Conservation (phyloP, 2,113 vertebrate genomes). For the Phaetusa simplex region DNA sequence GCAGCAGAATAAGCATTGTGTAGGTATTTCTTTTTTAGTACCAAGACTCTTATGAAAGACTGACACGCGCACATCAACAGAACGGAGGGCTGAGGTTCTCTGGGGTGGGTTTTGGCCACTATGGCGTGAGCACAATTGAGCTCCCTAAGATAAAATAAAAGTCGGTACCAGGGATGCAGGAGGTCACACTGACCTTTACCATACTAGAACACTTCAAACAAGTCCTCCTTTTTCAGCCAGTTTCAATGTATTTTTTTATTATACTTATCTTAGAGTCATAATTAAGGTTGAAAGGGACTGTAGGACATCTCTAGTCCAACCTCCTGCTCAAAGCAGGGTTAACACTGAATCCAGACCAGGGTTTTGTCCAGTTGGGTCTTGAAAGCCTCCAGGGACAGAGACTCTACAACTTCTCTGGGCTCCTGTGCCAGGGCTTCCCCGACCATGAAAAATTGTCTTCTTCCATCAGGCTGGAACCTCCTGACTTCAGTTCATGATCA, state of each 20-base stretch:
- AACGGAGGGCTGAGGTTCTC: not conserved
- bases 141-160: not conserved
- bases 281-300: not conserved
- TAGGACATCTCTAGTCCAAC: not conserved
- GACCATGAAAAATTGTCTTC: not conserved
- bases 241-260: not conserved
- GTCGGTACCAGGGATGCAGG: not conserved
- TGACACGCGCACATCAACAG: fast-evolving
- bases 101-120: not conserved
- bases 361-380: not conserved
- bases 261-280: not conserved
- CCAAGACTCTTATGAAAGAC: not conserved
- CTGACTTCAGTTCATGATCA: not conserved
- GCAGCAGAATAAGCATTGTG: not conserved
- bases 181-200: not conserved
- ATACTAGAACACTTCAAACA: not conserved
- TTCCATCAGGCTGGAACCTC: not conserved
- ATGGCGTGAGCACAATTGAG: not conserved
- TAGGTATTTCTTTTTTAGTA: not conserved
- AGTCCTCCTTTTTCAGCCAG: not conserved
- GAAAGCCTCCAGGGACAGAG: not conserved
- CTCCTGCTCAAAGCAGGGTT: not conserved
- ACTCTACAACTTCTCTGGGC: not conserved
- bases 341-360: not conserved
- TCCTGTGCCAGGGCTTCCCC: not conserved